Evolutionary conservation across 2,113 vertebrate genomes (phyloP).

Genomic region (Lasiurus cinereus): DNA sequence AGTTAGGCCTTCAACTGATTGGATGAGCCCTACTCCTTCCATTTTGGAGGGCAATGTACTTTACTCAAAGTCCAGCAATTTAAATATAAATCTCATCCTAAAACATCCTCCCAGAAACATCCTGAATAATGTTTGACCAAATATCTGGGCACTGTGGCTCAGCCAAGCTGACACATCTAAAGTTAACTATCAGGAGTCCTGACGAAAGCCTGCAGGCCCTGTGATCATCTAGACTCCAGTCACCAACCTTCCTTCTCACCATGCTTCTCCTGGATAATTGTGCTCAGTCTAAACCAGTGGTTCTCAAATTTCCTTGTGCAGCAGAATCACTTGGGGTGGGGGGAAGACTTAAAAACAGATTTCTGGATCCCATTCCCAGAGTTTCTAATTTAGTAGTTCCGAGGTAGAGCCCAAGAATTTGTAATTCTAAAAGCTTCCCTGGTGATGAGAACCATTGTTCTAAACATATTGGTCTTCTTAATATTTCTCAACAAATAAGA

Average conservation of each 20-base stretch:
- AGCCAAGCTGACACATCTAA: neutral
- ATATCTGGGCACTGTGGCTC: neutral
- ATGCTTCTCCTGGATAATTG: neutral
- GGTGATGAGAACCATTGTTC: neutral
- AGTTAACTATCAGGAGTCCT: neutral
- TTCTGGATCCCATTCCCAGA: neutral
- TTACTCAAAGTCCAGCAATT: neutral
- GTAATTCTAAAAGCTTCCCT: neutral
- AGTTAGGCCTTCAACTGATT: neutral
- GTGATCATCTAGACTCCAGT: neutral
- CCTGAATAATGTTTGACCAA: neutral
- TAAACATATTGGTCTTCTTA: neutral
- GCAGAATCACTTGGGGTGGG: neutral
- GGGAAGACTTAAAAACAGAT: neutral
- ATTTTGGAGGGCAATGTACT: neutral
- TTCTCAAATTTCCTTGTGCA: neutral
- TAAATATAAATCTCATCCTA: neutral
- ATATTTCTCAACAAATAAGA: conserved; percentile 18
- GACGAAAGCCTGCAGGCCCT: neutral
- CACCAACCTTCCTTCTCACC: neutral
- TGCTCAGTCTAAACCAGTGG: neutral
- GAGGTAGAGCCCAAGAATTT: neutral
- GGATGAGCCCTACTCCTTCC: neutral
- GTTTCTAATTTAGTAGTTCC: neutral
- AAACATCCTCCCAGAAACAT: neutral